Conservation (phyloP, 2,113 vertebrate species). For the Lipophrys pholis region DNA sequence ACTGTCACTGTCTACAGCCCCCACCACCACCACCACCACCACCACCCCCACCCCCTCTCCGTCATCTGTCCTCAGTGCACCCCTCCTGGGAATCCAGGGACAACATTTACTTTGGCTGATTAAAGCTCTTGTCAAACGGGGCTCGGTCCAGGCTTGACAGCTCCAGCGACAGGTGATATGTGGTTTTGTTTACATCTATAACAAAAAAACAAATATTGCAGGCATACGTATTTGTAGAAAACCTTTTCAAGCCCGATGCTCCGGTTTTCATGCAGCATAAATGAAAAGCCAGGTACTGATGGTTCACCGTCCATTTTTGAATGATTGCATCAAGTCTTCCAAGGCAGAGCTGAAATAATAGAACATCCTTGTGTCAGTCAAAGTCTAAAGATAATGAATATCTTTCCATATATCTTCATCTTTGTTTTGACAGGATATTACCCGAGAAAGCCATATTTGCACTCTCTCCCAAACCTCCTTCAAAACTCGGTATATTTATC, state of each 20-base stretch:
- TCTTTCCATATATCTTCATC: constrained; percentile 41
- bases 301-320: constrained; percentile 6
- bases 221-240: constrained; percentile 10
- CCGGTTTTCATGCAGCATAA: constrained; percentile 13
- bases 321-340: constrained; percentile 23
- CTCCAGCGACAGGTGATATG: constrained; percentile 20
- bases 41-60: neutral
- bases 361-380: constrained; percentile 46
- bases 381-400: constrained; percentile 34
- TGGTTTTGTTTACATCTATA: constrained; percentile 11
- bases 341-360: constrained; percentile 39
- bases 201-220: constrained; percentile 3
- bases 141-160: constrained; percentile 16
- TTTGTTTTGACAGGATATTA: constrained; percentile 50
- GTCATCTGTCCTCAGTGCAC: constrained; percentile 6
- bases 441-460: constrained; percentile 20
- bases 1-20: constrained; percentile 32
- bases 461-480: neutral
- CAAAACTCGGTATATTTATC: constrained; percentile 42
- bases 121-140: constrained; percentile 55
- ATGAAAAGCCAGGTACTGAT: constrained; percentile 14
- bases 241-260: constrained; percentile 15
- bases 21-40: neutral
- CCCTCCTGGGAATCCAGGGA: constrained; percentile 44
- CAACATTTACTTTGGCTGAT: constrained; percentile 74